Evolutionary conservation across 1,140 invertebrate species (phyloP).

Genomic region (Drosophila jambulina): DNA sequence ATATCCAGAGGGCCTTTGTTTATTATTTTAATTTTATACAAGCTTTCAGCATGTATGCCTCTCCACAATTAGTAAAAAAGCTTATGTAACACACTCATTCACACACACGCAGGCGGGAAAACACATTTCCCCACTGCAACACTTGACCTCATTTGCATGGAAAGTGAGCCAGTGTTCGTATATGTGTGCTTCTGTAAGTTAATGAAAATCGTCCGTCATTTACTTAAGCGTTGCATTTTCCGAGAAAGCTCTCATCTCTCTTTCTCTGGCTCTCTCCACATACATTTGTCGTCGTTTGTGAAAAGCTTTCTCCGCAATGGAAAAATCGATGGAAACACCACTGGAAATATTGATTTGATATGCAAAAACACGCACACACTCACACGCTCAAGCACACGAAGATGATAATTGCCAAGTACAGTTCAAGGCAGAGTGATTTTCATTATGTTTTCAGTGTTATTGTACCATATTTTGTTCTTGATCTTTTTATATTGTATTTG

Average conservation of each 20-base stretch:
- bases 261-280: neutral
- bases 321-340: slow-evolving; percentile 74
- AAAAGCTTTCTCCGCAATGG: slow-evolving; percentile 72
- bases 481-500: slow-evolving; percentile 16
- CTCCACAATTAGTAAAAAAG: slow-evolving; percentile 62
- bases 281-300: neutral
- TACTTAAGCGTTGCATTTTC: slow-evolving; percentile 58
- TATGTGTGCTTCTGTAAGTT: slow-evolving; percentile 57
- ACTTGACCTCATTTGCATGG: slow-evolving; percentile 81
- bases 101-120: slow-evolving; percentile 24
- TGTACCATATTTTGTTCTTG: slow-evolving; percentile 35
- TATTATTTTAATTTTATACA: slow-evolving; percentile 11
- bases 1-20: slow-evolving; percentile 19
- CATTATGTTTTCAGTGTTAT: slow-evolving; percentile 27
- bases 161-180: slow-evolving; percentile 43
- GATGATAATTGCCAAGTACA: slow-evolving; percentile 74
- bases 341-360: slow-evolving; percentile 74
- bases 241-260: slow-evolving; percentile 38
- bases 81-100: slow-evolving; percentile 70
- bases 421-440: slow-evolving; percentile 47
- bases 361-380: slow-evolving; percentile 62
- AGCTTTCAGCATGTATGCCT: slow-evolving; percentile 39
- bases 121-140: slow-evolving; percentile 68
- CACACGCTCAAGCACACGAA: slow-evolving; percentile 27
- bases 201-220: slow-evolving; percentile 68